Evolutionary conservation across 1,140 invertebrate species (phyloP).

Genomic region (Thereuonema tuberculata): DNA sequence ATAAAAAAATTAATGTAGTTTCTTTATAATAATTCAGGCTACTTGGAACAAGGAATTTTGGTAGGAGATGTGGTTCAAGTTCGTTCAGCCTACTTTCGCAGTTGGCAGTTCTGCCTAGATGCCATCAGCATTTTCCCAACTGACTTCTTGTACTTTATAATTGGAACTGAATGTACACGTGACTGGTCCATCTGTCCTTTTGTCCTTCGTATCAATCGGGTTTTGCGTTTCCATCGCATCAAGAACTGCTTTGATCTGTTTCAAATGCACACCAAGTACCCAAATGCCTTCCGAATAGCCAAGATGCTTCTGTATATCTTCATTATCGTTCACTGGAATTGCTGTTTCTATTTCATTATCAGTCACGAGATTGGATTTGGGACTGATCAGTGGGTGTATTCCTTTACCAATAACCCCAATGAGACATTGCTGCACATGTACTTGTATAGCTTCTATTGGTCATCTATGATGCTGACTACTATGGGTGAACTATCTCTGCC

Average conservation of each 20-base stretch:
- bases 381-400: constrained; percentile 69
- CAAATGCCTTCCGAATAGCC: constrained; percentile 74
- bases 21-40: constrained; percentile 44
- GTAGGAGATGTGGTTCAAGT: constrained; percentile 66
- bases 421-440: constrained; percentile 59
- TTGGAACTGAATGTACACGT: constrained; percentile 26
- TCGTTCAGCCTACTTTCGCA: constrained; percentile 58
- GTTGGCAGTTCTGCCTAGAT: constrained; percentile 46
- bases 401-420: constrained; percentile 20
- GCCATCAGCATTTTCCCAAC: constrained; percentile 70
- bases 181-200: constrained; percentile 51
- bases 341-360: constrained; percentile 85
- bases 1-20: too few species aligned
- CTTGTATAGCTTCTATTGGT: constrained; percentile 89
- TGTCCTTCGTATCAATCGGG: constrained; percentile 69
- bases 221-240: constrained; percentile 56
- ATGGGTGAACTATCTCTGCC: constrained; percentile 76
- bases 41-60: constrained; percentile 82
- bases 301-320: constrained; percentile 75
- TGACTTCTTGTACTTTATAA: constrained; percentile 62
- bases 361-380: constrained; percentile 84
- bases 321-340: constrained; percentile 93
- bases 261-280: constrained; percentile 82
- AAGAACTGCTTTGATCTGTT: constrained; percentile 85
- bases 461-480: constrained; percentile 83